A percentile compares a stretch with the other conserved stretches of the same genome.
Evolutionary conservation across 2,888 invertebrate species (phyloP).

Genomic region (Thymelicus lineola): DNA sequence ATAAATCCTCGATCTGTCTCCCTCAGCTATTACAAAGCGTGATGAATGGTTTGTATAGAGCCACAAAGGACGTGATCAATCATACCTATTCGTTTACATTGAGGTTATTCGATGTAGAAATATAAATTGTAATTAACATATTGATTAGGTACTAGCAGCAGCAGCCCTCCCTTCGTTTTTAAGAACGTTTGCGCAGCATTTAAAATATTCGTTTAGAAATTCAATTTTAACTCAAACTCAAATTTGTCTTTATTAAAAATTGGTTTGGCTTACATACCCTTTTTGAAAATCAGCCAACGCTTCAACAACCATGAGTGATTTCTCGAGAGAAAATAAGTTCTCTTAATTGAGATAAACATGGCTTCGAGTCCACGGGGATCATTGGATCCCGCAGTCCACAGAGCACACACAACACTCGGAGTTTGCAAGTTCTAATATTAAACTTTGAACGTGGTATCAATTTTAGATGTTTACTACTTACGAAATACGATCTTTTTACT

Average conservation of each 20-base stretch:
- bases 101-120: not conserved
- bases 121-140: not conserved
- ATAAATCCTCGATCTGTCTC: slow-evolving; percentile 20
- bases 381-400: not conserved
- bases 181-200: too few species aligned
- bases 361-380: slow-evolving; percentile 10
- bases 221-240: too few species aligned
- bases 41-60: slow-evolving; percentile 16
- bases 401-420: not conserved
- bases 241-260: too few species aligned
- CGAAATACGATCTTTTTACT: too few species aligned
- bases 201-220: too few species aligned
- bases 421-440: slow-evolving; percentile 19
- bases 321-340: slow-evolving; percentile 19
- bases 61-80: slow-evolving; percentile 13
- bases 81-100: slow-evolving; percentile 12
- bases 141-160: not conserved
- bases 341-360: slow-evolving; percentile 27
- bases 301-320: not conserved
- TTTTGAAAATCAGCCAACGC: too few species aligned
- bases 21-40: slow-evolving; percentile 15
- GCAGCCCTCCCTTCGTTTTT: too few species aligned
- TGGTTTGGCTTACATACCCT: too few species aligned
- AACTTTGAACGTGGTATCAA: not conserved
- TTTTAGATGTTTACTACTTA: too few species aligned